Evolutionary conservation across 2,113 vertebrate species (phyloP), one percentile per base, ranked within the genome.

Genomic region (Chlorodrepanis virens): DNA sequence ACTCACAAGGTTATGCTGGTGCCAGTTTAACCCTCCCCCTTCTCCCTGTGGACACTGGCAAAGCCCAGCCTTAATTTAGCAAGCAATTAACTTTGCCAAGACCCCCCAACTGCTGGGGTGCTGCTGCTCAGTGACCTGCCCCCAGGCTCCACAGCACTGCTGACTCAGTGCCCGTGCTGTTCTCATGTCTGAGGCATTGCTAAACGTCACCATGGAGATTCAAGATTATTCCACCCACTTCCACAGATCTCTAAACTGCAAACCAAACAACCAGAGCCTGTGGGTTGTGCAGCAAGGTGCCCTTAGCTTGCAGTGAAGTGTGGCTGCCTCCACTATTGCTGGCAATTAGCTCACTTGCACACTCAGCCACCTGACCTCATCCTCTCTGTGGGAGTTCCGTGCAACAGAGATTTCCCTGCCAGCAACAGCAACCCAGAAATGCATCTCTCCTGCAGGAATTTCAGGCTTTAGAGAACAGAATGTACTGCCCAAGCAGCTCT

Each of bases 161-260:
- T 39, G 54, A 54, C 70, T 69, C 49, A 45, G 25, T 49, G 87
- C 69, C 31, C 20, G 15, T 21, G 65, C 82, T 67, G 71, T 71
- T 72, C 74, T 1, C 14, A 13, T 0, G 14, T 9, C 37, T 11
- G 49, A 93, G 64, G 75, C 88, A 53, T 8, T 9, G 13, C 90
- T 8, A 23, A 52, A 35, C 12, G 1, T 93, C 88, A 44, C 95
- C 96, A 92, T 90, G 95, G 94, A 94, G 96, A 96, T 42, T 14
- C 17, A 19, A 45, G 83, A 92, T 82, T 71, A 93, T 96, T 93
- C 94, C 96, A 70, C 94, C 95, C 95, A 92, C 95, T 88, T 65
- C 71, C 9, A 33, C 28, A 78, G 49, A 33, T 71, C 90, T 85
- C 70, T 4, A 83, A 77, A 77, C 60, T 31, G 1, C 90, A 79